Conservation (phyloP, 2,888 invertebrate genomes). For the Hymenopus coronatus region DNA sequence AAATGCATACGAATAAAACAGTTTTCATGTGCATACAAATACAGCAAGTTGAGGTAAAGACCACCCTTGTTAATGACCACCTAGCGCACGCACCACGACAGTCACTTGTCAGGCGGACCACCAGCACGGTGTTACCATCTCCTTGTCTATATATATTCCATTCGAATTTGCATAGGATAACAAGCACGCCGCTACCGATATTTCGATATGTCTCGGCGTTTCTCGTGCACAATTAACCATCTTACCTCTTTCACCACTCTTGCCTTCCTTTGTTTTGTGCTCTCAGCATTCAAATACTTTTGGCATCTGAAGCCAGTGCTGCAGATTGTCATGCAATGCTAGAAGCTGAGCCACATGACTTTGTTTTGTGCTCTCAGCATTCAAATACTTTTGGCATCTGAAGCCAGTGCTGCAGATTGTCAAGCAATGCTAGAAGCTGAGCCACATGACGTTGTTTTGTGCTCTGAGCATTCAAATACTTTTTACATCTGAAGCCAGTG, state of each 20-base stretch:
- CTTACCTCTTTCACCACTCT: neutral
- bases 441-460: neutral
- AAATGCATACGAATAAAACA: no score
- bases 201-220: neutral
- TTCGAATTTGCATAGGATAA: neutral
- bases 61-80: no score
- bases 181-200: neutral
- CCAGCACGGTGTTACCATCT: neutral
- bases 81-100: neutral
- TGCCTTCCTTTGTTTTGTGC: neutral
- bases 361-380: neutral
- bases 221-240: neutral
- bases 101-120: neutral
- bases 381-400: neutral
- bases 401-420: no score
- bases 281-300: neutral
- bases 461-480: neutral
- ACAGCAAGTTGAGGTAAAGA: no score
- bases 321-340: no score
- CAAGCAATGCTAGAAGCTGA: no score
- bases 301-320: no score
- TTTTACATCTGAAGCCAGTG: no score
- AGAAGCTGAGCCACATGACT: no score
- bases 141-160: neutral
- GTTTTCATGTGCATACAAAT: no score